A percentile compares a stretch with the other conserved stretches of the same genome.
Conservation (phyloP, 2,797 vertebrate genomes). For the Aulostomus chinensis region DNA sequence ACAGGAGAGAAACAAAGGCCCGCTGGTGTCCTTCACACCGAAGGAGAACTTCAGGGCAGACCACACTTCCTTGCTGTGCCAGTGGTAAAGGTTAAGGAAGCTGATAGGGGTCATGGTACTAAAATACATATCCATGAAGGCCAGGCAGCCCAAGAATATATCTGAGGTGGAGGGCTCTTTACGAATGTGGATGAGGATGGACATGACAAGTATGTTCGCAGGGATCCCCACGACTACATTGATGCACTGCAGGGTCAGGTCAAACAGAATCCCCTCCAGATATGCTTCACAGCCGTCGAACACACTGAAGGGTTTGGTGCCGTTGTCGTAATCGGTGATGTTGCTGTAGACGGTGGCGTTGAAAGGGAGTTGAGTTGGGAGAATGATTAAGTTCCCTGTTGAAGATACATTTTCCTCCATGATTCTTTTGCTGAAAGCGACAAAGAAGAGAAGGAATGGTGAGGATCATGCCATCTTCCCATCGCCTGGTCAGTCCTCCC, state of each 20-base stretch:
- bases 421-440: no score
- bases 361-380: neutral
- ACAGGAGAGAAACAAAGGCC: slow-evolving; percentile 80
- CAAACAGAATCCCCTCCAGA: slow-evolving; percentile 72
- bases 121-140: slow-evolving; percentile 80
- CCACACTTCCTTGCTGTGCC: slow-evolving; percentile 67
- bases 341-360: slow-evolving; percentile 47
- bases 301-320: slow-evolving; percentile 67
- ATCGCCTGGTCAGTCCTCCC: no score
- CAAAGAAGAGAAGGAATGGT: no score
- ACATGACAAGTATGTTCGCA: slow-evolving; percentile 76
- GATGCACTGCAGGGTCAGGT: slow-evolving; percentile 73
- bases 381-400: slow-evolving; percentile 13
- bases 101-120: slow-evolving; percentile 69
- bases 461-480: no score
- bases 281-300: slow-evolving; percentile 73
- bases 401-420: slow-evolving; percentile 46
- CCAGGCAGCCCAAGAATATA: slow-evolving; percentile 78
- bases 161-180: slow-evolving; percentile 79
- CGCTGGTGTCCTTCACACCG: slow-evolving; percentile 81
- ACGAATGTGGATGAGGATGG: slow-evolving; percentile 68
- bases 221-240: slow-evolving; percentile 78
- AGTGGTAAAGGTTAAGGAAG: slow-evolving; percentile 75
- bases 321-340: no score
- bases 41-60: slow-evolving; percentile 69